phyloP scores from a whole-genome alignment of 92 coral and sea anemone species.

The Siderastrea siderea region DNA sequence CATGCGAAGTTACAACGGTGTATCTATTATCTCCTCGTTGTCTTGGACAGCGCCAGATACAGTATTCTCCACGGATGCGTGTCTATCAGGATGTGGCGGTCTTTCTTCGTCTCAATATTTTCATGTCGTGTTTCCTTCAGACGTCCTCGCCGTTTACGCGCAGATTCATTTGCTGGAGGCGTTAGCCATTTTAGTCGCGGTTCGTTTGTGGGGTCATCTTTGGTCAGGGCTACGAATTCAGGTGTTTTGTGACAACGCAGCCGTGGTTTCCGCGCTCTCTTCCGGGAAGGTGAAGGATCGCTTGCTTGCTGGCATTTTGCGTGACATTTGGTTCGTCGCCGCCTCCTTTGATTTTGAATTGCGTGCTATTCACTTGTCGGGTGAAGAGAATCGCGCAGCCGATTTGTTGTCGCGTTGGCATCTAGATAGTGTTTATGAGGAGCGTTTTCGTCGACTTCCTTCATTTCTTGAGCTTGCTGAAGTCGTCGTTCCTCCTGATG shows the following conservation, averaged over 20 bases:
- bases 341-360: no score
- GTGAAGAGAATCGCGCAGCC: conserved; percentile 23
- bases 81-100: neutral
- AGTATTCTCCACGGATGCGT: neutral
- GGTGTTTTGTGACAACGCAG: no score
- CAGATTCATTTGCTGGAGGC: neutral
- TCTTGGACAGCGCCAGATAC: no score
- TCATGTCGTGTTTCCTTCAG: neutral
- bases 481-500: neutral
- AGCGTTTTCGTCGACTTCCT: neutral
- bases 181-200: no score
- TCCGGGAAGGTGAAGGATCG: conserved; percentile 2
- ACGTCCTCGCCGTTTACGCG: neutral
- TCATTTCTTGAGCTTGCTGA: neutral
- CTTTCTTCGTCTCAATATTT: conserved; percentile 29
- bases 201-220: no score
- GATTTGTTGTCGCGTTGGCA: conserved; percentile 27
- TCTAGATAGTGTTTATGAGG: conserved; percentile 3
- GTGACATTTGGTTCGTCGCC: no score
- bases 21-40: no score
- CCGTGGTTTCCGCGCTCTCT: neutral
- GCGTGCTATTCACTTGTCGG: conserved; percentile 5
- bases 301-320: neutral
- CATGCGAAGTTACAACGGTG: no score
- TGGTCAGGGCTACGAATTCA: no score